Evolutionary conservation across 2,113 vertebrate genomes (phyloP).

Genomic region (Salvator merianae): DNA sequence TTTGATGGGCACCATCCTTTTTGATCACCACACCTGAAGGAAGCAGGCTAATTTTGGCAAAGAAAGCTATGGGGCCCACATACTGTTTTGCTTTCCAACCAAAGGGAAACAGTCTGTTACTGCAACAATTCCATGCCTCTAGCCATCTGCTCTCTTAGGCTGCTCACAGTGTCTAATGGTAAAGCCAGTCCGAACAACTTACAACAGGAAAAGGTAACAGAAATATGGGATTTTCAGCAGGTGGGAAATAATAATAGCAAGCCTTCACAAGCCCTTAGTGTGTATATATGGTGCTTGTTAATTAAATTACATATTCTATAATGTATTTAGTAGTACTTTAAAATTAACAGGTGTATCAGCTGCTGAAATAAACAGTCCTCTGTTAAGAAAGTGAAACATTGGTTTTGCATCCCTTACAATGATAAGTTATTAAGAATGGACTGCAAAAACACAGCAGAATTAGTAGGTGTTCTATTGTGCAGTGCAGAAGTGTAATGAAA

Average conservation of each 20-base stretch:
- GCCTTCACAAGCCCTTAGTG: not conserved
- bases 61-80: not conserved
- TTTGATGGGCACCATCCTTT: not conserved
- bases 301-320: not conserved
- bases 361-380: not conserved
- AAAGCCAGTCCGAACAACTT: not conserved
- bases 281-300: not conserved
- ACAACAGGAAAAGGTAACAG: not conserved
- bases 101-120: not conserved
- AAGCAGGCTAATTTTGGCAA: not conserved
- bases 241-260: not conserved
- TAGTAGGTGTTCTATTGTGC: not conserved
- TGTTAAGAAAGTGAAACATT: not conserved
- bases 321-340: not conserved
- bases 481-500: not conserved
- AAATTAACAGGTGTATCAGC: not conserved
- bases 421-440: not conserved
- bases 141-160: not conserved
- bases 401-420: not conserved
- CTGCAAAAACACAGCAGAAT: not conserved
- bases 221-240: conserved; percentile 27
- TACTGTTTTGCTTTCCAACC: not conserved
- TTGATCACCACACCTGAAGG: not conserved
- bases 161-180: not conserved
- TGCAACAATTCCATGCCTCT: not conserved